Conservation (phyloP, 2,113 vertebrate genomes). For the Eidolon helvum region DNA sequence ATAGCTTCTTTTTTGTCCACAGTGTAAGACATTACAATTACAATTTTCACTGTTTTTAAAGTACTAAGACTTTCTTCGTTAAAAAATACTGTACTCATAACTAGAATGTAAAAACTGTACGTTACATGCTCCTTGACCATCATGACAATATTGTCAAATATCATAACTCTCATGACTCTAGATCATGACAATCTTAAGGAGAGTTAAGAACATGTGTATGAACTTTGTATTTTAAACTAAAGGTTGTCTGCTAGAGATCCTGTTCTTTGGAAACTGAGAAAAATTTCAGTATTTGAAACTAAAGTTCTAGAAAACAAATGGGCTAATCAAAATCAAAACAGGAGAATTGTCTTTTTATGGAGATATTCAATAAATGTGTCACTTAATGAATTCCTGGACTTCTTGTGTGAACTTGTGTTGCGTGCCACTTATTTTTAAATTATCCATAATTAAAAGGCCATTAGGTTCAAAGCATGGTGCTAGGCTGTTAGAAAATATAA, state of each 20-base stretch:
- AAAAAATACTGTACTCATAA: neutral
- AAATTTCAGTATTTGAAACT: neutral
- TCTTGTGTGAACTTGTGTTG: neutral
- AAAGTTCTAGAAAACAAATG: slow-evolving; percentile 37
- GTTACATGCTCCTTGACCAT: neutral
- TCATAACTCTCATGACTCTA: neutral
- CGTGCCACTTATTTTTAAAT: neutral
- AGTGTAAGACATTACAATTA: neutral
- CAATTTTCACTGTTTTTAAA: slow-evolving; percentile 14
- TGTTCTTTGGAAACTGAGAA: neutral
- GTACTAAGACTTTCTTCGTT: neutral
- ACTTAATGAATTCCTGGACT: neutral
- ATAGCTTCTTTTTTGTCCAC: neutral
- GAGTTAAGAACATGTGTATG: neutral
- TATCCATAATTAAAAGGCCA: neutral
- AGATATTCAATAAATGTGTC: neutral
- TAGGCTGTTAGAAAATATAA: neutral
- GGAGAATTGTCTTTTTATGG: neutral
- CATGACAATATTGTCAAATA: neutral
- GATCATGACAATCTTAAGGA: neutral
- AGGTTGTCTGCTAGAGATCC: neutral
- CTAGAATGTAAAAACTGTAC: neutral
- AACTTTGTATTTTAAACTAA: neutral
- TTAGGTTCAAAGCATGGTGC: neutral
- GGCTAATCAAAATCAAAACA: neutral